phyloP scores from a whole-genome alignment of 2,797 vertebrate genomes.

The Zalophus californianus region DNA sequence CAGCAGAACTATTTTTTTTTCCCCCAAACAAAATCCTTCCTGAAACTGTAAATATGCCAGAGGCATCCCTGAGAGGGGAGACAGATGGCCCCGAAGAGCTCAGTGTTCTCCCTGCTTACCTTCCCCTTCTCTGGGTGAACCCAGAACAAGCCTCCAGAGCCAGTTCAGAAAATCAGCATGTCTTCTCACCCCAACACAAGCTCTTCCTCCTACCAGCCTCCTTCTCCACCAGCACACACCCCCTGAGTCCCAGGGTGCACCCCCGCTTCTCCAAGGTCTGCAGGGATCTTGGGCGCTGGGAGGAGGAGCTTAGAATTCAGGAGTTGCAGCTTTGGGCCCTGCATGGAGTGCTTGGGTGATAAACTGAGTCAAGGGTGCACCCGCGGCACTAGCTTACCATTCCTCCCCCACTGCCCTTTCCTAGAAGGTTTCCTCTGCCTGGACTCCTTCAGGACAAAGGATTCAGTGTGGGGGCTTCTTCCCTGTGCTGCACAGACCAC shows the following conservation, averaged over 20 bases:
- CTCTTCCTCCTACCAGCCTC: neutral
- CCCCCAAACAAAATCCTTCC: neutral
- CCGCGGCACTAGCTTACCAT: neutral
- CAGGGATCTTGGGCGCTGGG: too few relatives aligned
- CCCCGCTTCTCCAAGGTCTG: neutral
- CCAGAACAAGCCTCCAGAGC: neutral
- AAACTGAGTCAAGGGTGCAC: neutral
- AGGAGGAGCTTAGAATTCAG: neutral
- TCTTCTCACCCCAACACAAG: accelerated
- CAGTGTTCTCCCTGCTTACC: neutral
- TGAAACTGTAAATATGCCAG: neutral
- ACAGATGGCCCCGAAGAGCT: neutral
- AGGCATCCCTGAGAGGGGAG: neutral
- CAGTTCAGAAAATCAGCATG: neutral
- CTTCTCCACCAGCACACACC: neutral
- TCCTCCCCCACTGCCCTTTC: neutral
- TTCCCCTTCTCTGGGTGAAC: neutral
- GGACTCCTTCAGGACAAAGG: neutral
- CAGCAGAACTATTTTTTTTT: neutral
- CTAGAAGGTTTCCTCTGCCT: neutral
- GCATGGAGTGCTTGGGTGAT: neutral
- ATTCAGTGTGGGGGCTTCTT: accelerated
- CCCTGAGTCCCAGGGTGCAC: neutral
- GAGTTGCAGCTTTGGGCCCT: neutral
- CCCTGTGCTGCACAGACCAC: neutral